phyloP scores from a whole-genome alignment of 2,113 vertebrate species.

The Alethe diademata region DNA sequence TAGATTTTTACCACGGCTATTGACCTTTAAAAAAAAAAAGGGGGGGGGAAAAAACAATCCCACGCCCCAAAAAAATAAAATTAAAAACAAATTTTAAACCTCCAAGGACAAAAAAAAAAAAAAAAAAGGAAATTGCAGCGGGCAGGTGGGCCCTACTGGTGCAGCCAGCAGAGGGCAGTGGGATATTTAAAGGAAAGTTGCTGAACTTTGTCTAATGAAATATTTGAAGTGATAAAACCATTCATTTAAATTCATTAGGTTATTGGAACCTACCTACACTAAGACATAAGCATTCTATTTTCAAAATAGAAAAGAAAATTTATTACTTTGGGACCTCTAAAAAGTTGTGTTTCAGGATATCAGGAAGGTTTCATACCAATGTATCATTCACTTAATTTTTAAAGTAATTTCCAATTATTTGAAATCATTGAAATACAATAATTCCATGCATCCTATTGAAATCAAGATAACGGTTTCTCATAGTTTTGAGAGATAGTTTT shows the following conservation, averaged over 20 bases:
- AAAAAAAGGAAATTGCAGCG: background rate
- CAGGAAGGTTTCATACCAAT: background rate
- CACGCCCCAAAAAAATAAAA: background rate
- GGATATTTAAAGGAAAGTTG: conserved; percentile 34
- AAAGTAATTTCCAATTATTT: background rate
- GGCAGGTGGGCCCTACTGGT: background rate
- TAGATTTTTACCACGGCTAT: background rate
- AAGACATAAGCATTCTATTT: background rate
- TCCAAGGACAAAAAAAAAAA: background rate
- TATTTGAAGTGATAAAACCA: background rate
- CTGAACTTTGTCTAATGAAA: background rate
- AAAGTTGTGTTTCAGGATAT: background rate
- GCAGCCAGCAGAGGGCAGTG: conserved; percentile 57
- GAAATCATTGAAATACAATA: background rate
- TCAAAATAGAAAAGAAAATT: background rate
- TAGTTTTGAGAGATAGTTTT: background rate
- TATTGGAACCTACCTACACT: background rate
- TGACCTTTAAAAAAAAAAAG: background rate
- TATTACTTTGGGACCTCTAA: background rate
- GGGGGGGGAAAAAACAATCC: fast-evolving
- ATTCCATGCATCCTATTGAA: background rate
- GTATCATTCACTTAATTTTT: background rate
- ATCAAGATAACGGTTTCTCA: background rate
- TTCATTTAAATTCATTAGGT: background rate
- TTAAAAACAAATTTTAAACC: background rate